A percentile compares a stretch with the other conserved stretches of the same genome.
phyloP scores from a whole-genome alignment of 2,113 vertebrate species.

The Myocastor coypus region DNA sequence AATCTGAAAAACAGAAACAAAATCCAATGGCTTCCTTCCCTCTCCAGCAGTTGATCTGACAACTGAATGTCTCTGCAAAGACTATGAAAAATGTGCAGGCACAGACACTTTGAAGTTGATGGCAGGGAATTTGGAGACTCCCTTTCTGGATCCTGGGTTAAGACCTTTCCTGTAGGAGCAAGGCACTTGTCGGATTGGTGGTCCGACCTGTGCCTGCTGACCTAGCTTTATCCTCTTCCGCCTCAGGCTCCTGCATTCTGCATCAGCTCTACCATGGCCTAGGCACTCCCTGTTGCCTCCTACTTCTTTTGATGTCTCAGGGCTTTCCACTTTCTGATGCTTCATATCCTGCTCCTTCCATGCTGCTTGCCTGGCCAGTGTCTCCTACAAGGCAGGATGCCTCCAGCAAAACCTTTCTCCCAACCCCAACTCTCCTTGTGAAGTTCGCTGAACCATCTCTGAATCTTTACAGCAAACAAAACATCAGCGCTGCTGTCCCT shows the following conservation, averaged over 20 bases:
- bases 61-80: background rate
- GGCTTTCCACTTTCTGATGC: background rate
- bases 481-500: background rate
- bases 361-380: background rate
- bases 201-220: background rate
- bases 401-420: background rate
- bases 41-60: background rate
- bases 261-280: too few relatives aligned
- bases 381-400: background rate
- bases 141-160: background rate
- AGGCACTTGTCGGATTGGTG: fast-evolving
- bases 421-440: background rate
- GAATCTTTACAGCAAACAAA: background rate
- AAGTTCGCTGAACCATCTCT: background rate
- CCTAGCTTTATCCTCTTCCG: background rate
- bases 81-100: background rate
- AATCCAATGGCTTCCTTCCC: background rate
- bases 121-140: background rate
- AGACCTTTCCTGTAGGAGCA: background rate
- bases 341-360: background rate
- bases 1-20: background rate
- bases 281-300: fast-evolving
- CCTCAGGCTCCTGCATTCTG: fast-evolving
- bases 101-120: background rate
- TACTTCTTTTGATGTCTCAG: fast-evolving